phyloP scores from a whole-genome alignment of 1,140 invertebrate genomes.

The Micrasema minimum region DNA sequence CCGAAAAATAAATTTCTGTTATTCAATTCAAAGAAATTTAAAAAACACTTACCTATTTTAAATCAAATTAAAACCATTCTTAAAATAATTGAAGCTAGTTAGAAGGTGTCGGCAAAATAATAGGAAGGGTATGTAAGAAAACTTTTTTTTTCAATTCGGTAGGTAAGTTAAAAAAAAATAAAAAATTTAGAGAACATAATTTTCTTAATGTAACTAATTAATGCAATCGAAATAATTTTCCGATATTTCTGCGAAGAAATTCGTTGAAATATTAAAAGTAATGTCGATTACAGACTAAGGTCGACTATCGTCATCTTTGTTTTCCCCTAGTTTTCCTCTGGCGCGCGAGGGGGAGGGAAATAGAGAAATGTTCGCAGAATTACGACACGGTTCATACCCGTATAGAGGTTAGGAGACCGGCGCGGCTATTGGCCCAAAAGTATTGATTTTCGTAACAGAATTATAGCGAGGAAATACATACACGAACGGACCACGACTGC shows the following conservation, averaged over 20 bases:
- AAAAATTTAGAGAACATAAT: no score
- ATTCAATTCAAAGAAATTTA: no score
- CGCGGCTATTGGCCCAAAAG: constrained; percentile 50
- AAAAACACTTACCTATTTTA: no score
- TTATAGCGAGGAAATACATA: constrained; percentile 31
- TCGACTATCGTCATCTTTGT: constrained; percentile 27
- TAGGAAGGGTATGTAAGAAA: no score
- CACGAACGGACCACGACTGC: constrained; percentile 39
- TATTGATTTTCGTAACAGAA: constrained; percentile 47
- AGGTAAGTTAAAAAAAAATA: no score
- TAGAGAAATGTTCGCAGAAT: constrained; percentile 35
- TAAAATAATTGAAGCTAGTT: no score
- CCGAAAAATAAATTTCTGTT: no score
- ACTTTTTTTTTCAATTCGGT: no score
- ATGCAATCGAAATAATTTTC: no score
- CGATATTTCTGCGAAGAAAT: background rate
- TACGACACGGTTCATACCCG: constrained; percentile 40
- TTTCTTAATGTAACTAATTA: no score
- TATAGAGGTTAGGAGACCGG: constrained; percentile 52
- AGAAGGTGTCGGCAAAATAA: no score
- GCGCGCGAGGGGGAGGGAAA: constrained; percentile 23
- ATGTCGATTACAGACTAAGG: constrained; percentile 31
- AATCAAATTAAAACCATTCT: no score
- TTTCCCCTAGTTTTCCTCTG: background rate
- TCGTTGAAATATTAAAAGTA: constrained; percentile 20